These are phyloP conservation scores for Leucophenga maculata DNA, from an alignment of 2,888 invertebrate genomes.

Conservation along the genomic window DNA sequence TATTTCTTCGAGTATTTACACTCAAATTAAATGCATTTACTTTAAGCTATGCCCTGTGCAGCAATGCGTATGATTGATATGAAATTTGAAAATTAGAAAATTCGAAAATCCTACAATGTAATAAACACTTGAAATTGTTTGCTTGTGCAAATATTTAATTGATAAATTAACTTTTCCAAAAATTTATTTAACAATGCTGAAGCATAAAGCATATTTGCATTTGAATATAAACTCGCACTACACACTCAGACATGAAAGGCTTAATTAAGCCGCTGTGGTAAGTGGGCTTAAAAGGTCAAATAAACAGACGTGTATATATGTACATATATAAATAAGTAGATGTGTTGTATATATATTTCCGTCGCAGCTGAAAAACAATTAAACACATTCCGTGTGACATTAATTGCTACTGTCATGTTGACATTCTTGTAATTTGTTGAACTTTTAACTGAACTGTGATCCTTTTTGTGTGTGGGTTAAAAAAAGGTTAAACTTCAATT, in stretches of 20 bases:
- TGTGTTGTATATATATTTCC: too few relatives aligned
- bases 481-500: too few relatives aligned
- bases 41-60: background rate
- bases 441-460: too few relatives aligned
- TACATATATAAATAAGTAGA: too few relatives aligned
- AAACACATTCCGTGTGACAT: too few relatives aligned
- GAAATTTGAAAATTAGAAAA: background rate
- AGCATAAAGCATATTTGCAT: too few relatives aligned
- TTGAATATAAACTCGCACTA: too few relatives aligned
- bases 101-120: too few relatives aligned
- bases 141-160: constrained; percentile 12
- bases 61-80: constrained; percentile 5
- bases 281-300: background rate
- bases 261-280: constrained; percentile 13
- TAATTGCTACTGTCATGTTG: background rate
- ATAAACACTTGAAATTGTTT: background rate
- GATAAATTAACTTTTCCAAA: constrained; percentile 16
- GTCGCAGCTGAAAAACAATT: too few relatives aligned
- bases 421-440: constrained; percentile 2
- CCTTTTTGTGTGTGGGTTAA: too few relatives aligned
- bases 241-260: background rate
- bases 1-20: constrained; percentile 6
- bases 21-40: constrained; percentile 13
- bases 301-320: too few relatives aligned
- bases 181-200: background rate